phyloP scores from a whole-genome alignment of 2,888 invertebrate species.

The Bembecia ichneumoniformis region DNA sequence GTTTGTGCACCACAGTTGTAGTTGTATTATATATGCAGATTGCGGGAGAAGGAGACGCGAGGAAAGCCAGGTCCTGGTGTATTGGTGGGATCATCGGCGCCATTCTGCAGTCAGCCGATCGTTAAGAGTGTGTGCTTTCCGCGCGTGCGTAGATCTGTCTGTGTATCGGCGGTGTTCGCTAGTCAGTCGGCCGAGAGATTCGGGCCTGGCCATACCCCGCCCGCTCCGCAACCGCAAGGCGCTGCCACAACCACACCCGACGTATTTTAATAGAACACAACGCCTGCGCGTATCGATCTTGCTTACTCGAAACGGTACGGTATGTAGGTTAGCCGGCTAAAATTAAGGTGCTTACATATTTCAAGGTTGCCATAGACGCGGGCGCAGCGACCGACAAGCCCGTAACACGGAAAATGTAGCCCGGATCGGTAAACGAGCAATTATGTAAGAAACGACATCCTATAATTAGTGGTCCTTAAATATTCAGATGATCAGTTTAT shows the following conservation, averaged over 20 bases:
- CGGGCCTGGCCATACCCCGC: conserved; percentile 29
- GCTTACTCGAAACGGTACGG: conserved; percentile 53
- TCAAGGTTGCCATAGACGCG: conserved; percentile 64
- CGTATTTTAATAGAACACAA: conserved; percentile 46
- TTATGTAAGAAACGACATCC: conserved; percentile 64
- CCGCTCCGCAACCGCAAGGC: conserved; percentile 24
- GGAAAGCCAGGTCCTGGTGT: too few species aligned
- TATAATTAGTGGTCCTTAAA: conserved; percentile 5
- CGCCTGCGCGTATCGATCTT: conserved; percentile 65
- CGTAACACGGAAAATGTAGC: conserved; percentile 14
- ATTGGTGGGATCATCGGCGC: too few species aligned
- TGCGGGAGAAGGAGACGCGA: too few species aligned
- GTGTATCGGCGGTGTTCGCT: conserved; percentile 24
- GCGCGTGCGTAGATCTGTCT: conserved; percentile 21
- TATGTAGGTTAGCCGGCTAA: conserved; percentile 72
- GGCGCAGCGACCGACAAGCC: conserved; percentile 44
- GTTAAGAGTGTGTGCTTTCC: conserved; percentile 13
- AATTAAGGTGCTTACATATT: conserved; percentile 69
- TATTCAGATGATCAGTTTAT: neutral
- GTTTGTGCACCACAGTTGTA: too few species aligned
- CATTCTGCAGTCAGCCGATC: conserved; percentile 12
- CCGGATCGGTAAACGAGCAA: conserved; percentile 54
- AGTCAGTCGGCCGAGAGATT: conserved; percentile 39
- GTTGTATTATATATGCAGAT: too few species aligned
- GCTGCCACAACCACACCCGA: conserved; percentile 28